Base-by-base conservation (phyloP, 2,113 vertebrate species). In the Cairina moschata region DNA sequence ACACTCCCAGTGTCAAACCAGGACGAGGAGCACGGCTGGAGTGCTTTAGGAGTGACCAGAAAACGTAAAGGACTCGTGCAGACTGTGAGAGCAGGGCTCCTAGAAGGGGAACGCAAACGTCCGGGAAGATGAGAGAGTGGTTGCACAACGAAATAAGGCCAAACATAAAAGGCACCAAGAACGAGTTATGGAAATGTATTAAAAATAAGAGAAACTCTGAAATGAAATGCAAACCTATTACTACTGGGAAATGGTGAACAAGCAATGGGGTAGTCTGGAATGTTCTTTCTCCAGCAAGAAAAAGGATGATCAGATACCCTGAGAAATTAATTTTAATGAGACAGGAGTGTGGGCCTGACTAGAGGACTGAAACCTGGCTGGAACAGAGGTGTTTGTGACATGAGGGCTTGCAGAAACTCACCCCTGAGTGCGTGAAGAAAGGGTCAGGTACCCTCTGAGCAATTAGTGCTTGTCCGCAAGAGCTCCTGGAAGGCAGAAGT, bases 171-270 rank as follows among this genome's bases (percentile, higher is more conserved):
- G 92, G 67, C 80, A 55, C 72, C 16, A 9, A 32, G 80, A 96
- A 90, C 17, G 2, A 52, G 88, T 96, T 97, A 92, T 93, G 94
- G 95, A 95, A 95, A 95, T 91, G 1, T 42, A 78, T 92, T 67
- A 74, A 42, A 97, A 93, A 23, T 17, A 88, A 90, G 79, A 90
- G 86, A 86, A 88, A 77, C 83, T 72, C 65, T n/a, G 55, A 25
- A 77, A 59, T 86, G 31, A 81, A 74, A 78, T 67, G 92, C 79
- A 62, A 18, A 7, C 46, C 71, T 94, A 4, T 4, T 48, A 9
- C 74, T 85, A 8, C 34, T 25, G 72, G 86, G 88, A 68, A 44
- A n/a, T 11, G 44, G 26, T 18, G 38, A 91, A 25, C 50, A 20
- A 80, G 59, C 23, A 52, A 1, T 0, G 32, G 48, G 29, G 31